phyloP scores from a whole-genome alignment of 2,113 vertebrate genomes.

The Sterrhoptilus dennistouni region DNA sequence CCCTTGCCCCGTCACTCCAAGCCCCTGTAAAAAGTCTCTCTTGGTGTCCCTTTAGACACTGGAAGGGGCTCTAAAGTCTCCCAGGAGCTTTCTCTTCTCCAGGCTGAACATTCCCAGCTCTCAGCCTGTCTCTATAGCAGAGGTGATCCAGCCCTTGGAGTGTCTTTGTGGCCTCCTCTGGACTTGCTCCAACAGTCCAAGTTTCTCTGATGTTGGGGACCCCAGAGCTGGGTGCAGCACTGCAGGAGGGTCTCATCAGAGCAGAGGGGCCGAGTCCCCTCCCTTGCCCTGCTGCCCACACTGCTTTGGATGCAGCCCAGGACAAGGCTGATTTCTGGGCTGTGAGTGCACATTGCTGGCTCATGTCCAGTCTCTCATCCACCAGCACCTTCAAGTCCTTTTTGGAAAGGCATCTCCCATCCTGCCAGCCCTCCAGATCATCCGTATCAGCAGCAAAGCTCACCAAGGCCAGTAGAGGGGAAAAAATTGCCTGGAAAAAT shows the following conservation, averaged over 20 bases:
- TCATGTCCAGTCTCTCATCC: neutral
- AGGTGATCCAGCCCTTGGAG: neutral
- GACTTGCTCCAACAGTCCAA: neutral
- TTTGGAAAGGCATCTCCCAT: neutral
- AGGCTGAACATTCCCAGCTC: neutral
- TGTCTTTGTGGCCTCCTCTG: neutral
- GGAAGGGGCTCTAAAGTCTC: neutral
- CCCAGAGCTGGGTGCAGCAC: neutral
- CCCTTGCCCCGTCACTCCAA: neutral
- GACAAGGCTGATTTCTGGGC: neutral
- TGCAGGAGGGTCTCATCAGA: neutral
- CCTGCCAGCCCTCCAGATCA: neutral
- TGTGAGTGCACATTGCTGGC: neutral
- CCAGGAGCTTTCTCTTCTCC: neutral
- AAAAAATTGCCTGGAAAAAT: neutral
- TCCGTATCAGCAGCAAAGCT: neutral
- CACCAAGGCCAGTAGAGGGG: fast-evolving
- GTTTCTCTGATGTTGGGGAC: neutral
- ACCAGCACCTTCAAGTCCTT: neutral
- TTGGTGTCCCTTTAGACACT: neutral
- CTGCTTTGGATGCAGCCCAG: neutral
- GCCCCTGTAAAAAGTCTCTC: neutral
- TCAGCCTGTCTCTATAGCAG: neutral
- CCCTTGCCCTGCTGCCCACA: fast-evolving
- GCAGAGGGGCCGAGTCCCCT: neutral